Base-by-base conservation (phyloP, 1,140 invertebrate species). In the Ctenoplectra terminalis region DNA sequence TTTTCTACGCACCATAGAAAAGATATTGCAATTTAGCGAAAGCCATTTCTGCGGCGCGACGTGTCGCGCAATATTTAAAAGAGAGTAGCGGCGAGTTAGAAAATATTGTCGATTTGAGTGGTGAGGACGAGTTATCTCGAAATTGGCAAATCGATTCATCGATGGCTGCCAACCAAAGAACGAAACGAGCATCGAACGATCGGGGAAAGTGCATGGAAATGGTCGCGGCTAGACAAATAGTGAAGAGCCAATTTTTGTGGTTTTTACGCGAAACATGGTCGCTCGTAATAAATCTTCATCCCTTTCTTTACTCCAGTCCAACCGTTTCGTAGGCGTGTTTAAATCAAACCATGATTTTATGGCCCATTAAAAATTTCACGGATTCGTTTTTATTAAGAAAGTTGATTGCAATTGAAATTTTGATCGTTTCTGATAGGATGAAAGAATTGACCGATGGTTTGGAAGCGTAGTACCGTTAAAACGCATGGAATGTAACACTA, bases 71-170 rank as follows among this genome's bases (percentile, higher is more conserved):
- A 66, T 40, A 66, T 75, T 52, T 52, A 64, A 74, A 46, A 74
- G 60, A 37, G 23, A 37, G 31, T 34, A 66, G 23, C 17, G 7
- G 11, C 46, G 23, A 40, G 46, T 75, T 40, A 29, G 31, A 52
- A 75, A 75, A 50, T 52, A 52, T 52, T 17, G 60, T 48, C 43
- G 11, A 11, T 43, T 37, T 29, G 31, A 75, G 46, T 63, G 73
- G 46, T n/a, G 58, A 50, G 40, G 15, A 74, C 72, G 40, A 64
- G 60, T 63, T 75, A 75, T 52, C 73, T 52, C 6, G 60, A 52
- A 66, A 75, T 66, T 75, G 73, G 46, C n/a, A 66, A 75, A 75
- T 66, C 60, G 73, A 75, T 61, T 66, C 34, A 64, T 75, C 60
- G 60, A 23, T 7, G 46, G 31, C 17, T 9, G 23, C 3, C 11